These are phyloP conservation scores for Drosophila triauraria DNA, from an alignment of 1,140 invertebrate genomes.

Conservation along the genomic window DNA sequence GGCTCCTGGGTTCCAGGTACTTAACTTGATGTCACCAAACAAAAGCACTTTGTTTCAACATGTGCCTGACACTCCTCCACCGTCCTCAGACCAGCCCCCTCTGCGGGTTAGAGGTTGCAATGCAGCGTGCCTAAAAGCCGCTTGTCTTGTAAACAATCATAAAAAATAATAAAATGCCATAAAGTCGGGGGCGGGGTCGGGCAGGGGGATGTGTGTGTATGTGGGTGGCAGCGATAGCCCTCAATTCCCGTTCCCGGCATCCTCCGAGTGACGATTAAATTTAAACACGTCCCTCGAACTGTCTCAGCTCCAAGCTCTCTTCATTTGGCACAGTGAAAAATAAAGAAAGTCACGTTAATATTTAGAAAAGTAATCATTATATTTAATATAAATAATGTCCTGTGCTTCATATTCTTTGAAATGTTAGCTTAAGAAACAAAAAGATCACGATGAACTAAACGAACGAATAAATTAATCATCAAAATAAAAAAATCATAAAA, in stretches of 20 bases:
- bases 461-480: neutral
- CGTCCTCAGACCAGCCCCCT: neutral
- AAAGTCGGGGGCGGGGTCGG: constrained; percentile 53
- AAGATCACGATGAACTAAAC: neutral
- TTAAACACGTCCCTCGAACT: constrained; percentile 24
- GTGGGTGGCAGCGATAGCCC: neutral
- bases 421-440: no score
- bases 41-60: constrained; percentile 82
- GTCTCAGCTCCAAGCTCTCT: neutral
- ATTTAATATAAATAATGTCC: neutral
- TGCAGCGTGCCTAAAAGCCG: constrained; percentile 75
- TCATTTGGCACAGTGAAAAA: neutral
- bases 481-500: no score
- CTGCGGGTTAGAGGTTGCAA: constrained; percentile 54
- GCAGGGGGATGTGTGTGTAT: constrained; percentile 25
- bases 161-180: constrained; percentile 82
- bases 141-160: constrained; percentile 83
- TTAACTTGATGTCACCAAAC: constrained; percentile 83
- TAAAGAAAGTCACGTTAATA: neutral
- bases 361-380: neutral
- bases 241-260: neutral
- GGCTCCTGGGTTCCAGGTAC: constrained; percentile 65
- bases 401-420: no score
- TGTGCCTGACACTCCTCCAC: constrained; percentile 59
- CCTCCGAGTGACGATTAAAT: constrained; percentile 42